A percentile compares a stretch with the other conserved stretches of the same genome.
phyloP scores from a whole-genome alignment of 2,888 invertebrate genomes.

The Orthosia gracilis region DNA sequence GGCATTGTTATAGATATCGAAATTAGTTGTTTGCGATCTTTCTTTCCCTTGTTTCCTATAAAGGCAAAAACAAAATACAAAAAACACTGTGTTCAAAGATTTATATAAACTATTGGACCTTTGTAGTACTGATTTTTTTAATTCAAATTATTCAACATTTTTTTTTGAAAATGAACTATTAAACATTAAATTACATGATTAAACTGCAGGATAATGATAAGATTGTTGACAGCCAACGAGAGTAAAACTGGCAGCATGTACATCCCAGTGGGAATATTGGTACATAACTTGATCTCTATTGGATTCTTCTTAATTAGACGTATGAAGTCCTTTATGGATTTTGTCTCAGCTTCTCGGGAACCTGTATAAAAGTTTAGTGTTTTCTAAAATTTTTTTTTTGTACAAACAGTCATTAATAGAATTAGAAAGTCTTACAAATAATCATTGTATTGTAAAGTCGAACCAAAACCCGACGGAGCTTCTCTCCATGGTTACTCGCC shows the following conservation, averaged over 20 bases:
- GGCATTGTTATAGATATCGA: too few species aligned
- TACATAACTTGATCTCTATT: neutral
- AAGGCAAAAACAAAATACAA: too few species aligned
- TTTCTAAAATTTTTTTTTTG: too few species aligned
- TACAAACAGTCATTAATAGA: too few species aligned
- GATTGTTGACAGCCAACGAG: neutral
- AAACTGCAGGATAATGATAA: neutral
- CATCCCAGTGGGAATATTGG: neutral
- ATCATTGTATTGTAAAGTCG: neutral
- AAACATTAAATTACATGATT: neutral
- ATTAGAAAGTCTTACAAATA: neutral
- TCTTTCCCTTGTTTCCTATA: too few species aligned
- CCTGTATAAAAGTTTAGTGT: neutral
- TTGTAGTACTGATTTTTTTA: too few species aligned
- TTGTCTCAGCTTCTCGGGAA: neutral
- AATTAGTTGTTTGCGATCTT: too few species aligned
- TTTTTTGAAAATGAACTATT: too few species aligned
- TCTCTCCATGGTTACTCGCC: neutral
- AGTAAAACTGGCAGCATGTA: slow-evolving; percentile 9
- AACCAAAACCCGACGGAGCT: neutral
- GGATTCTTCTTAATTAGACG: slow-evolving; percentile 7
- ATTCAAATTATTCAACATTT: too few species aligned
- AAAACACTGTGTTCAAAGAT: too few species aligned
- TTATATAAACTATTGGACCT: too few species aligned
- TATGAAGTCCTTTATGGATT: slow-evolving; percentile 1